These are phyloP conservation scores for Coreius guichenoti DNA, from an alignment of 2,797 vertebrate species.

Conservation along the genomic window DNA sequence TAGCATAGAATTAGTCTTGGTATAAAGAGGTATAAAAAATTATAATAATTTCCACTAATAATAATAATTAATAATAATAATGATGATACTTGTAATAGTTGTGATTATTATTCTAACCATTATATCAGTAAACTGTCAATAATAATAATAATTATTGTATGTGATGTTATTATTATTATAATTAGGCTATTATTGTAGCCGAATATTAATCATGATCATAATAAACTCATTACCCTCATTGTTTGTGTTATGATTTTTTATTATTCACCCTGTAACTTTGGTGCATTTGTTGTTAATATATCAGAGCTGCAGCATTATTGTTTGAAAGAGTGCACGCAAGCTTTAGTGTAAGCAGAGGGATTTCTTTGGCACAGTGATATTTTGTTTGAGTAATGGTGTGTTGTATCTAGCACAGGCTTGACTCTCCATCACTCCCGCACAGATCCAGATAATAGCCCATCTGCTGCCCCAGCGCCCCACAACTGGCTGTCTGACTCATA, in stretches of 20 bases:
- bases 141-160: neutral
- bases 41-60: neutral
- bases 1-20: neutral
- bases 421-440: constrained; percentile 53
- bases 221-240: neutral
- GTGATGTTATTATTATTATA: neutral
- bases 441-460: constrained; percentile 61
- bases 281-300: constrained; percentile 5
- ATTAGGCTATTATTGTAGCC: neutral
- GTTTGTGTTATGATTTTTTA: neutral
- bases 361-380: constrained; percentile 49
- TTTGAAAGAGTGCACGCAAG: constrained; percentile 4
- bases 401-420: constrained; percentile 48
- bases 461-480: constrained; percentile 49
- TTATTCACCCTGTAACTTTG: neutral
- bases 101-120: neutral
- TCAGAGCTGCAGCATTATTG: neutral
- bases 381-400: constrained; percentile 62
- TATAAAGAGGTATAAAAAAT: neutral
- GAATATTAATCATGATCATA: neutral
- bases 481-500: constrained; percentile 48
- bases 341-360: constrained; percentile 20
- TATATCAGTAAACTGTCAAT: neutral
- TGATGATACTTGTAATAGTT: neutral
- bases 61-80: neutral